A percentile compares a stretch with the other conserved stretches of the same genome.
These are phyloP conservation scores for Echeneis naucrates DNA, from an alignment of 2,797 vertebrate species.

Conservation along the genomic window DNA sequence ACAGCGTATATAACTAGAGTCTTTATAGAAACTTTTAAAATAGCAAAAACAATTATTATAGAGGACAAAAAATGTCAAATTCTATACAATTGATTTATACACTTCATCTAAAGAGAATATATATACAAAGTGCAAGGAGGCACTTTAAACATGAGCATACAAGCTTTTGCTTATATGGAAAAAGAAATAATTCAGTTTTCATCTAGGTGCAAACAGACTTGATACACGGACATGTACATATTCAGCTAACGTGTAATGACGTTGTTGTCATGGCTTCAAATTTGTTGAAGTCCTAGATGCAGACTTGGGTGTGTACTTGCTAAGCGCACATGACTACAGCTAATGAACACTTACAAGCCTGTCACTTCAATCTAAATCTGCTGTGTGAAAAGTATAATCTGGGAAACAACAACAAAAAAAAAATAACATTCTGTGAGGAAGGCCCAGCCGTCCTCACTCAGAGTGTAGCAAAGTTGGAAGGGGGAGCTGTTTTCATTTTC, in stretches of 20 bases:
- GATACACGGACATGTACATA: constrained; percentile 69
- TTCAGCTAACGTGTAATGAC: constrained; percentile 65
- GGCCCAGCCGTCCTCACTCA: constrained; percentile 60
- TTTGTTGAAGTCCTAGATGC: constrained; percentile 48
- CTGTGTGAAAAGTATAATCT: constrained; percentile 6
- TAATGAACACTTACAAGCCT: constrained; percentile 41
- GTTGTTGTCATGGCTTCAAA: constrained; percentile 57
- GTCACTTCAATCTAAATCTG: constrained; percentile 41
- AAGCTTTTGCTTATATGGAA: constrained; percentile 81
- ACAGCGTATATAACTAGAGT: constrained; percentile 20
- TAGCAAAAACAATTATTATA: constrained; percentile 69
- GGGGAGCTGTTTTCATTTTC: constrained; percentile 22
- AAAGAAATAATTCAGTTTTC: constrained; percentile 71
- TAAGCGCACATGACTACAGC: constrained; percentile 46
- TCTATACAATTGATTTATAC: constrained; percentile 84
- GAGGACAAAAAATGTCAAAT: constrained; percentile 70
- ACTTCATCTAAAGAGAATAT: constrained; percentile 79
- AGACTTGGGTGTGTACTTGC: constrained; percentile 45
- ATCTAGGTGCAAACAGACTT: constrained; percentile 66
- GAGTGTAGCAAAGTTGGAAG: constrained; percentile 13
- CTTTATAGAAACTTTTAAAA: constrained; percentile 70
- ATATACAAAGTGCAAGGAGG: constrained; percentile 93
- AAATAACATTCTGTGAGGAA: constrained; percentile 27
- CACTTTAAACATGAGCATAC: constrained; percentile 89
- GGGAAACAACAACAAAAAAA: constrained; percentile 19